Evolutionary conservation across 2,888 invertebrate species (phyloP).

Genomic region (Aphidius colemani): DNA sequence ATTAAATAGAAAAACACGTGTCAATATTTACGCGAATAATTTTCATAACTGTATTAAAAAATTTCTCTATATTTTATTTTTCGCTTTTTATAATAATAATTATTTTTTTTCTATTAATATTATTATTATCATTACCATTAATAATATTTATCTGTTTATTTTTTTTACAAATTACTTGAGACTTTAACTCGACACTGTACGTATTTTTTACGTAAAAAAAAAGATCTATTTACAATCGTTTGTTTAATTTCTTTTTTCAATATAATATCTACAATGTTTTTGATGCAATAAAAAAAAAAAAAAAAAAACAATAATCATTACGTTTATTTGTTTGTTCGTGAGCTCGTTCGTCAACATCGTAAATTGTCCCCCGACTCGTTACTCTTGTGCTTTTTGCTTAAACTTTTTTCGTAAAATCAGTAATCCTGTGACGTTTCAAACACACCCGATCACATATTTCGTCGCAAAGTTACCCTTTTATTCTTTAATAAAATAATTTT

Average conservation of each 20-base stretch:
- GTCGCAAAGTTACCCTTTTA: no score
- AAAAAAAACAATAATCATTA: background rate
- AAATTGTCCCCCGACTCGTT: constrained; percentile 27
- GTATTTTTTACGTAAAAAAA: background rate
- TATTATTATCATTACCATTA: no score
- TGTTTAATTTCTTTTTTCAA: no score
- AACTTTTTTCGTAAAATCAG: background rate
- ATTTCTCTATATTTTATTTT: constrained; percentile 18
- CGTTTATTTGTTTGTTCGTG: constrained; percentile 1
- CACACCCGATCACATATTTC: no score
- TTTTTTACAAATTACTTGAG: constrained; percentile 23
- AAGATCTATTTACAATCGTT: background rate
- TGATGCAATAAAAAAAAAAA: background rate
- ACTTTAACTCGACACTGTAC: background rate
- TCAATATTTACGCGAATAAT: constrained; percentile 19
- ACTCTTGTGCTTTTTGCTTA: constrained; percentile 4
- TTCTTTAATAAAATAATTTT: no score
- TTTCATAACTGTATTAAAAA: constrained; percentile 5
- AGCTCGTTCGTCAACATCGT: constrained; percentile 24
- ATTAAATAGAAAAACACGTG: no score
- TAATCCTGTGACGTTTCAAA: no score
- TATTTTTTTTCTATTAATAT: constrained; percentile 1
- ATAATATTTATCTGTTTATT: constrained; percentile 1
- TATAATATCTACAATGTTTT: background rate
- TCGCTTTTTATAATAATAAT: constrained; percentile 23